phyloP scores from a whole-genome alignment of 2,113 vertebrate species.

The Notechis scutatus region DNA sequence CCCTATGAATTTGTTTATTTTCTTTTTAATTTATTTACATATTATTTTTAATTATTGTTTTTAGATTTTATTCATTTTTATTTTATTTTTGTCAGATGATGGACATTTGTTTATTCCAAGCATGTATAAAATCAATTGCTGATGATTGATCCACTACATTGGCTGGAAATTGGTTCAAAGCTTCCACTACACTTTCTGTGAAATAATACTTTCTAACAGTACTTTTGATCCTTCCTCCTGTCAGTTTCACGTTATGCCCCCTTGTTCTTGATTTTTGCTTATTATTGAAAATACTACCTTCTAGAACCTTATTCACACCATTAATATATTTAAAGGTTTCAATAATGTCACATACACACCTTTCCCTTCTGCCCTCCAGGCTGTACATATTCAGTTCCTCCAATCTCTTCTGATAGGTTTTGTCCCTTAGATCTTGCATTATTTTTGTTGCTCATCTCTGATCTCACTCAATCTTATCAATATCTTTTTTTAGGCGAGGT shows the following conservation, averaged over 20 bases:
- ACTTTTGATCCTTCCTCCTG: neutral
- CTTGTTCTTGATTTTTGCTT: neutral
- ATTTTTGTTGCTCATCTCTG: neutral
- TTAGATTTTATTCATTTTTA: neutral
- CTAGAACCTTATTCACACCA: neutral
- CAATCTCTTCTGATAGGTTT: neutral
- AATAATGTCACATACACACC: neutral
- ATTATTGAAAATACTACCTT: neutral
- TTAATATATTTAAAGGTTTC: neutral
- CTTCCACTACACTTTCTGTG: neutral
- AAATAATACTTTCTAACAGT: neutral
- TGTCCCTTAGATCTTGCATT: neutral
- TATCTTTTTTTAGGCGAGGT: neutral
- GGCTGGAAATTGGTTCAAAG: neutral
- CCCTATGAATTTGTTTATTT: neutral
- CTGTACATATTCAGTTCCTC: neutral
- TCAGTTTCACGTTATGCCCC: neutral
- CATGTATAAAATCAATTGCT: neutral
- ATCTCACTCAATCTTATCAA: neutral
- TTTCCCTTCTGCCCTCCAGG: neutral
- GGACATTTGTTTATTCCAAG: neutral
- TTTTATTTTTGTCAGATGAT: neutral
- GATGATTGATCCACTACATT: neutral
- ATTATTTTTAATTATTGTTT: neutral
- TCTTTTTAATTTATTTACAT: neutral